Conservation (phyloP, 2,888 invertebrate genomes). For the Elegia similella region DNA sequence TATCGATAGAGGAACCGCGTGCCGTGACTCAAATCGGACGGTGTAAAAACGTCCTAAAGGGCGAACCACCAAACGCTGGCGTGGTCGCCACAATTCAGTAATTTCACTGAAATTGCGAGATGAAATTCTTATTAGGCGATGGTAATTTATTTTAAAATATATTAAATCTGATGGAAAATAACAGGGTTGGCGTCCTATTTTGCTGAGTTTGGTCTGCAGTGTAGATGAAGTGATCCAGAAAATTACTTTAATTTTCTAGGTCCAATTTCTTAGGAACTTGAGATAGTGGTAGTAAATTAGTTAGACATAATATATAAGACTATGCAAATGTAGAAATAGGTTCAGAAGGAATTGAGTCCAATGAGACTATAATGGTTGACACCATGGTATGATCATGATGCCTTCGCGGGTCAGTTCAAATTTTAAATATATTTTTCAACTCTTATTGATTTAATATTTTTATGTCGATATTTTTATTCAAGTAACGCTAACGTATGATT, state of each 20-base stretch:
- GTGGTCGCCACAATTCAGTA: slow-evolving; percentile 19
- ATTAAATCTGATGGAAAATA: slow-evolving; percentile 24
- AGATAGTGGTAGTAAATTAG: no score
- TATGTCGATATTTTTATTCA: no score
- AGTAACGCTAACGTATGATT: no score
- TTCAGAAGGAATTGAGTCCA: no score
- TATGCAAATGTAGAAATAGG: no score
- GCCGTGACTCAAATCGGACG: not conserved
- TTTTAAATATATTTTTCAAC: no score
- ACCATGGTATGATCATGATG: no score
- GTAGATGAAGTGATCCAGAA: not conserved
- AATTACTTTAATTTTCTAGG: not conserved
- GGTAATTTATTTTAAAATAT: slow-evolving; percentile 29
- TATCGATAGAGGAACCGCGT: no score
- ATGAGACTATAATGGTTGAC: no score
- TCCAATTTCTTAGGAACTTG: not conserved
- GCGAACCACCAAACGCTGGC: slow-evolving; percentile 4
- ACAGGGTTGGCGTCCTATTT: slow-evolving; percentile 1
- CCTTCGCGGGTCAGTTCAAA: no score
- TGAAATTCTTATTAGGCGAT: slow-evolving; percentile 28
- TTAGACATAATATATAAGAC: no score
- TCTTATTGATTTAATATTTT: no score
- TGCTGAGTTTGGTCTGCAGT: not conserved
- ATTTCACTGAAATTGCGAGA: slow-evolving; percentile 24
- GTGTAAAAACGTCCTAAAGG: not conserved